A percentile compares a stretch with the other conserved stretches of the same genome.
Conservation (phyloP, 2,888 invertebrate genomes). For the Trachelus tabidus region DNA sequence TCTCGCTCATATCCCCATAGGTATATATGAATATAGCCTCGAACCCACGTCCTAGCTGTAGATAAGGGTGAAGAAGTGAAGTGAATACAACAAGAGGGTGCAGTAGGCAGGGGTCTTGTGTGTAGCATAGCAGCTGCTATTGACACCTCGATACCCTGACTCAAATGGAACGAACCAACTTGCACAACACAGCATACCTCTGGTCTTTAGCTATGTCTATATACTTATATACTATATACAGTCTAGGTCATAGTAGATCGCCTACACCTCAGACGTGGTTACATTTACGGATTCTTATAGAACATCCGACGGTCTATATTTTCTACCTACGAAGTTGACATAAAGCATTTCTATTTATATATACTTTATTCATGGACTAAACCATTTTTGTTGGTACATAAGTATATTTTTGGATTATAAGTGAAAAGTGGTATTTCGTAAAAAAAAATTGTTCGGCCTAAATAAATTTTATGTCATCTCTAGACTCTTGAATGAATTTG, state of each 20-base stretch:
- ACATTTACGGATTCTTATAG: background rate
- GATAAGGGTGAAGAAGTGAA: slow-evolving; percentile 62
- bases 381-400: background rate
- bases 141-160: slow-evolving; percentile 65
- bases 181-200: slow-evolving; percentile 44
- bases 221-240: background rate
- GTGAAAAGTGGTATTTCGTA: background rate
- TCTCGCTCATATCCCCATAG: background rate
- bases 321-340: background rate
- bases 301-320: background rate
- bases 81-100: slow-evolving; percentile 54
- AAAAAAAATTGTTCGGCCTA: background rate
- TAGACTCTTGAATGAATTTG: background rate
- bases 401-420: background rate
- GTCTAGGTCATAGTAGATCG: background rate
- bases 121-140: slow-evolving; percentile 64
- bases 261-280: background rate
- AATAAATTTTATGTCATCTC: background rate
- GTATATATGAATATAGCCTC: slow-evolving; percentile 4
- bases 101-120: slow-evolving; percentile 57
- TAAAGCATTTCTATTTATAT: background rate
- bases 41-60: slow-evolving; percentile 45
- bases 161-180: slow-evolving; percentile 61
- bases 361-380: background rate
- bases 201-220: slow-evolving; percentile 37